phyloP scores from a whole-genome alignment of 2,797 vertebrate species.

The Peromyscus aztecus region DNA sequence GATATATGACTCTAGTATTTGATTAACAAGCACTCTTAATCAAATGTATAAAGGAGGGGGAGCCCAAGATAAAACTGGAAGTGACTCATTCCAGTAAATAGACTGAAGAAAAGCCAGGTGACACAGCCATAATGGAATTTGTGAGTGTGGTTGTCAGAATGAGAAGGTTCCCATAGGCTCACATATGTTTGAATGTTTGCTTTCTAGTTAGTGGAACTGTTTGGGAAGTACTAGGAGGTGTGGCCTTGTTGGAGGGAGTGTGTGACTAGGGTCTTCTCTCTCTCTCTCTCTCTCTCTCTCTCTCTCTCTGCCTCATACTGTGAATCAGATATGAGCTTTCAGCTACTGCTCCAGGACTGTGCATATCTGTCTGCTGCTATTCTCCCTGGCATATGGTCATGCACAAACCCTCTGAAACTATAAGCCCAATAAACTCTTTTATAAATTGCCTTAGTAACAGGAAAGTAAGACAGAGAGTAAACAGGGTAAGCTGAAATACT shows the following conservation, averaged over 20 bases:
- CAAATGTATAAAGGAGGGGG: conserved; percentile 19
- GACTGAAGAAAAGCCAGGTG: not conserved
- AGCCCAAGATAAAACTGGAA: not conserved
- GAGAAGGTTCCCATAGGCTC: not conserved
- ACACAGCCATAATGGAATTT: not conserved
- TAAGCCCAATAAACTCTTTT: not conserved
- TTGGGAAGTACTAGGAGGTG: not conserved
- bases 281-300: not conserved
- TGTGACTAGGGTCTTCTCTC: not conserved
- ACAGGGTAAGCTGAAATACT: not conserved
- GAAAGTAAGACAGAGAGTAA: not conserved
- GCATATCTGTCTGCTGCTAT: not conserved
- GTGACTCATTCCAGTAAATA: conserved; percentile 33
- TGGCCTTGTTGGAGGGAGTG: not conserved
- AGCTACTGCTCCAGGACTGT: not conserved
- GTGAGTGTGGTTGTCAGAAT: not conserved
- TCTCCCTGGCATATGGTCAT: not conserved
- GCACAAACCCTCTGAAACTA: not conserved
- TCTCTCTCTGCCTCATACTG: not conserved
- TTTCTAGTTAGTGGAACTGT: not conserved
- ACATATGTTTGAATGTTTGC: too few relatives aligned
- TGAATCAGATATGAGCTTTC: not conserved
- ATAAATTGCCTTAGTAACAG: not conserved
- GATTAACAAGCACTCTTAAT: conserved; percentile 1
- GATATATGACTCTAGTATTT: conserved; percentile 35